phyloP scores from a whole-genome alignment of 2,797 vertebrate genomes.

The Sphaeramia orbicularis region DNA sequence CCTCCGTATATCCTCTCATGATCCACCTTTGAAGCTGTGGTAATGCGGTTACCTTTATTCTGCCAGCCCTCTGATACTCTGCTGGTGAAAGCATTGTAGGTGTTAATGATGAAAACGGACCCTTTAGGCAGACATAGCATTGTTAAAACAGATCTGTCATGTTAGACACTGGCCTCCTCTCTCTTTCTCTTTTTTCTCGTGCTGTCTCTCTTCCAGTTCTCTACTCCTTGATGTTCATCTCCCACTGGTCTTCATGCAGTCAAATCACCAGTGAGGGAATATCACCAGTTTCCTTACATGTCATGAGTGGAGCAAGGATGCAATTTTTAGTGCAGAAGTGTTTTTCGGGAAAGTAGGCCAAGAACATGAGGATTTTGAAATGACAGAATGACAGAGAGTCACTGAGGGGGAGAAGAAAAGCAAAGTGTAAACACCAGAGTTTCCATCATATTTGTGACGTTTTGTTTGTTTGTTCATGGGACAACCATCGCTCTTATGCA shows the following conservation, averaged over 20 bases:
- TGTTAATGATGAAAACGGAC: slow-evolving; percentile 60
- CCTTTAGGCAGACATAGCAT: slow-evolving; percentile 47
- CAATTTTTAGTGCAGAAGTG: slow-evolving; percentile 64
- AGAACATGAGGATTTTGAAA: slow-evolving; percentile 62
- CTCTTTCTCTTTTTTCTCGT: slow-evolving; percentile 3
- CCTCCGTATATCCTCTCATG: slow-evolving; percentile 7
- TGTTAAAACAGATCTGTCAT: slow-evolving; percentile 48
- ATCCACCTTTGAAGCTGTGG: slow-evolving; percentile 10
- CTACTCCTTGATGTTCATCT: slow-evolving; percentile 60
- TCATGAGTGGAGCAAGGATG: slow-evolving; percentile 62
- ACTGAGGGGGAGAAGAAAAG: slow-evolving; percentile 42
- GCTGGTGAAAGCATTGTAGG: slow-evolving; percentile 37
- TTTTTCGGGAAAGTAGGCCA: slow-evolving; percentile 75
- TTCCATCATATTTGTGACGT: slow-evolving; percentile 63
- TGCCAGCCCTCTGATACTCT: slow-evolving; percentile 12
- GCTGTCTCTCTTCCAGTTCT: slow-evolving; percentile 38
- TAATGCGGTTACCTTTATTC: slow-evolving; percentile 9
- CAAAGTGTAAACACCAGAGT: slow-evolving; percentile 66
- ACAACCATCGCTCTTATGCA: slow-evolving; percentile 46
- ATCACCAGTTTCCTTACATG: slow-evolving; percentile 70
- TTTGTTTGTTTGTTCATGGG: slow-evolving; percentile 58
- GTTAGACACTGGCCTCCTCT: slow-evolving; percentile 46
- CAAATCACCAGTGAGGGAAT: slow-evolving; percentile 54
- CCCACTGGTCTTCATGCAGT: slow-evolving; percentile 61
- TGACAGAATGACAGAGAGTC: slow-evolving; percentile 60